Conservation (phyloP, 2,797 vertebrate genomes). For the Ficedula albicollis region DNA sequence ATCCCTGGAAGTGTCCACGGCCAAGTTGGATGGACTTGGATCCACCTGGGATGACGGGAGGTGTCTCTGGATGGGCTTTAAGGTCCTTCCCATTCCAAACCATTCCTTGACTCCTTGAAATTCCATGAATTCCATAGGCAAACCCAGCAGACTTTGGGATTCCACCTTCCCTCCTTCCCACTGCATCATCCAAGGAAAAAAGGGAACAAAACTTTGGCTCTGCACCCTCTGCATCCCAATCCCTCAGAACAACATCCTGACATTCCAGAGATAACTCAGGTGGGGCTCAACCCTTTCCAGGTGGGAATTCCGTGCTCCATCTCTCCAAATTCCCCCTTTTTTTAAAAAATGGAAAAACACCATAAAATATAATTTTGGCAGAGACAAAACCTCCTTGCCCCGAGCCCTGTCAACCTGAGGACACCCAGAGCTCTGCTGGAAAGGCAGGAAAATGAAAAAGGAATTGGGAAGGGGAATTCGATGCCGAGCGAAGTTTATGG, state of each 20-base stretch:
- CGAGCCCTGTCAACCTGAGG: neutral
- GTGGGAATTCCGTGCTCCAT: neutral
- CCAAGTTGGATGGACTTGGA: neutral
- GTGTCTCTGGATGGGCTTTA: neutral
- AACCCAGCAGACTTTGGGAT: neutral
- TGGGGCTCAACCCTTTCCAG: neutral
- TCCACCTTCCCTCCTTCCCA: neutral
- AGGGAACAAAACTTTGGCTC: neutral
- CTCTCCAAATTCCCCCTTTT: neutral
- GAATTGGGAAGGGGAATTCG: neutral
- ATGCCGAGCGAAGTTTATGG: neutral
- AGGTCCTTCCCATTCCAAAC: neutral
- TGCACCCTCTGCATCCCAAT: neutral
- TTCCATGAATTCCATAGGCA: too few species aligned
- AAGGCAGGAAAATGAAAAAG: neutral
- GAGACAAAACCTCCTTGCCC: neutral
- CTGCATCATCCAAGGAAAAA: accelerated
- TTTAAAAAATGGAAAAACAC: neutral
- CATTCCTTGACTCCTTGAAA: neutral
- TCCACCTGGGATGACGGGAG: neutral
- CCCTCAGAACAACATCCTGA: accelerated
- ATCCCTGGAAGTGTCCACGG: neutral
- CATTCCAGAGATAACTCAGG: neutral
- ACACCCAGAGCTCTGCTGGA: neutral
- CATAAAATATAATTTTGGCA: neutral